Conservation (phyloP, 2,113 vertebrate species). For the Naja naja region DNA sequence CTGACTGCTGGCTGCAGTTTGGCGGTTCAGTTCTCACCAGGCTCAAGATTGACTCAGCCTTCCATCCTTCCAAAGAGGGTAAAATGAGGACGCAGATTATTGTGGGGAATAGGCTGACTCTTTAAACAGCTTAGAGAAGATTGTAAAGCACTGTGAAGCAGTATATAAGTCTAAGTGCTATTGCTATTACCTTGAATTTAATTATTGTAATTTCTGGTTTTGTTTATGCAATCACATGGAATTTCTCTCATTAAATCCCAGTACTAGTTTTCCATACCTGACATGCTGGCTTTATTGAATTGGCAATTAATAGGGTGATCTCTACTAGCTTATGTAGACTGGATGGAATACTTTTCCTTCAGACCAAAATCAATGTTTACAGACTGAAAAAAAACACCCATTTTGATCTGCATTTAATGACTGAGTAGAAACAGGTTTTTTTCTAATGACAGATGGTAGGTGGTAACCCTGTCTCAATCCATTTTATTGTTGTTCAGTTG, state of each 20-base stretch:
- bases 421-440: conserved; percentile 22
- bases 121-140: too few species aligned
- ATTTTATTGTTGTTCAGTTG: background rate
- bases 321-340: background rate
- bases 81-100: too few species aligned
- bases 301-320: background rate
- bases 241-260: background rate
- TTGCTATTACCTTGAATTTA: background rate
- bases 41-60: too few species aligned
- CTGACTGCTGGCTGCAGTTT: too few species aligned
- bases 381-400: background rate
- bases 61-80: too few species aligned
- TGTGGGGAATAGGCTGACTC: too few species aligned
- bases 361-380: conserved; percentile 23
- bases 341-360: background rate
- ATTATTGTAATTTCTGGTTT: background rate
- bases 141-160: too few species aligned
- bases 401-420: conserved; percentile 39
- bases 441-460: conserved; percentile 3
- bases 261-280: background rate
- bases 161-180: too few species aligned
- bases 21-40: too few species aligned
- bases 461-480: conserved; percentile 7
- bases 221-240: background rate
- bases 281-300: background rate